phyloP scores from a whole-genome alignment of 2,797 vertebrate species.

The Gymnocypris eckloni region DNA sequence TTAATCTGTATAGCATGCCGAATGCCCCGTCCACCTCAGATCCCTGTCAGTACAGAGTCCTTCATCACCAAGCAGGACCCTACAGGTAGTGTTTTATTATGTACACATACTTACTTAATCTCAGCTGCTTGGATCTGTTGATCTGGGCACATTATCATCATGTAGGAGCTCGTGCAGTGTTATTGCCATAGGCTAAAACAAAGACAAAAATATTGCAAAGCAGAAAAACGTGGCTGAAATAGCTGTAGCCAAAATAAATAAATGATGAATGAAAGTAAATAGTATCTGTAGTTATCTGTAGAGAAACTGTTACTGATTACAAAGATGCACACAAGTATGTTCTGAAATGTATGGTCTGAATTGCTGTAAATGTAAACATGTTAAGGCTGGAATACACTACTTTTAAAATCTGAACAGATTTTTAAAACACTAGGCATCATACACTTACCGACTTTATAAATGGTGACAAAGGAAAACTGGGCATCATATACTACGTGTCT shows the following conservation, averaged over 20 bases:
- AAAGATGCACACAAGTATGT: neutral
- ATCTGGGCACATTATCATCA: neutral
- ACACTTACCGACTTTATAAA: no score
- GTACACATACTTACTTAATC: conserved; percentile 21
- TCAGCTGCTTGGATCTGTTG: neutral
- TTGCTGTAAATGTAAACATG: neutral
- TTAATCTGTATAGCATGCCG: conserved; percentile 93
- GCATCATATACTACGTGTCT: no score
- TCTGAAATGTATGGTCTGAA: neutral
- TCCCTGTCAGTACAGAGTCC: conserved; percentile 84
- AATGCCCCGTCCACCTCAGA: conserved; percentile 82
- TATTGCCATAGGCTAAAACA: neutral
- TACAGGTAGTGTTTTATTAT: conserved; percentile 80
- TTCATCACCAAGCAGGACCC: conserved; percentile 97
- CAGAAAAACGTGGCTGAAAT: neutral
- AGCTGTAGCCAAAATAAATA: neutral
- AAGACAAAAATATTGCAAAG: neutral
- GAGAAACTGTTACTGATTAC: neutral
- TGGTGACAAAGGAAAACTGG: no score
- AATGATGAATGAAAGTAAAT: neutral
- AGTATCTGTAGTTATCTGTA: neutral
- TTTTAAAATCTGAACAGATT: no score
- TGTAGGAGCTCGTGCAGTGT: neutral
- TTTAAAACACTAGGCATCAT: no score
- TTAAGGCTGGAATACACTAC: no score